These are phyloP conservation scores for Rhamnusium bicolor DNA, from an alignment of 2,888 invertebrate species.

Conservation along the genomic window DNA sequence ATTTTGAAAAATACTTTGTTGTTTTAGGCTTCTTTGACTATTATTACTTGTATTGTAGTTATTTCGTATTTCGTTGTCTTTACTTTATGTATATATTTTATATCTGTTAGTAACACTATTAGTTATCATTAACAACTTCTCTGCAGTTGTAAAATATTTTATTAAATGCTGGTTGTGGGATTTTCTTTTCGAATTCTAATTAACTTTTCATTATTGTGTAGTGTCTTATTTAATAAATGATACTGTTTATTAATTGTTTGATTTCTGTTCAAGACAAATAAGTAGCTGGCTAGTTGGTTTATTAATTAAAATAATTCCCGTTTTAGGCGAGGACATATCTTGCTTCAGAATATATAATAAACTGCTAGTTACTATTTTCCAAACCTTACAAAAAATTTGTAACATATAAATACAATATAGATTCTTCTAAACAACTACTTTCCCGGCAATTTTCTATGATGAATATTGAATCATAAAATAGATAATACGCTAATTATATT, in stretches of 20 bases:
- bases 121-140: not conserved
- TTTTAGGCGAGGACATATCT: too few species aligned
- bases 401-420: too few species aligned
- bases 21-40: not conserved
- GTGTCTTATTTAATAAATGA: constrained; percentile 11
- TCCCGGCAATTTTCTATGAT: too few species aligned
- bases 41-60: not conserved
- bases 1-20: constrained; percentile 3
- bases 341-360: too few species aligned
- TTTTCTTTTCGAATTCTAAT: not conserved
- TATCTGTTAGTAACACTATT: not conserved
- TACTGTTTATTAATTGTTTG: not conserved
- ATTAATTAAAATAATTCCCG: too few species aligned
- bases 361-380: too few species aligned
- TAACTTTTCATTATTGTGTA: not conserved
- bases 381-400: too few species aligned
- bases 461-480: too few species aligned
- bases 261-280: not conserved
- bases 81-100: constrained; percentile 17
- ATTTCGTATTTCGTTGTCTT: not conserved
- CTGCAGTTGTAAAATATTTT: constrained; percentile 3
- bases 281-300: too few species aligned
- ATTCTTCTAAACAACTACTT: too few species aligned
- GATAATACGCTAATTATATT: too few species aligned
- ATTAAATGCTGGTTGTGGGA: not conserved